Evolutionary conservation across 2,888 invertebrate species (phyloP), one percentile per base, ranked within the genome.

Genomic region (Hyles lineata): DNA sequence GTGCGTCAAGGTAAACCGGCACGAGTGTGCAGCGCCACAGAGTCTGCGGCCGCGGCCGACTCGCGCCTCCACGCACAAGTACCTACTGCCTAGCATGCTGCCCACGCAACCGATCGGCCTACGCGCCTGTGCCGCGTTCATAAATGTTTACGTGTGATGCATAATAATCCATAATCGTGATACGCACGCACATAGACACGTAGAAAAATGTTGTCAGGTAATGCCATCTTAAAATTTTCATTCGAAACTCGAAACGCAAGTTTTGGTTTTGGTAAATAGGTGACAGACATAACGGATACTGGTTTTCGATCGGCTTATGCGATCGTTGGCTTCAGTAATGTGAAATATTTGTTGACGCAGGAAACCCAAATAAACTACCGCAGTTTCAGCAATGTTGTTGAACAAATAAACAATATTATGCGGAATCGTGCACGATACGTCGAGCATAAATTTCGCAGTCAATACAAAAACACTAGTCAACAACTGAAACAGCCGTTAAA

Each of bases 1-100:
- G 88, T 86, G 82, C 89, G 87, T 88, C 92, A 93, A 92, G 92
- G 92, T 87, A 85, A 92, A 85, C 92, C 78, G 85, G 90, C 87
- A 79, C 78, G 78, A 78, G 79, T 77, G 77, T 79, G 83, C 85
- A 84, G 91, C 92, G 92, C 92, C 92, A 83, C 78, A 72, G 82
- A 90, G 93, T 93, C 93, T 93, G 84, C 55, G 55, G n/a, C 82
- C 83, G 82, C 81, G 85, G 77, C 78, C 81, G 78, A 74, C 73
- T 74, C 74, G 74, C 59, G 72, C 77, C 77, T 76, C 75, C 76
- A 58, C 75, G 72, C 75, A 72, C 76, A 71, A 76, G 79, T 84
- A 83, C 81, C 83, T 84, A 76, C 79, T 83, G 83, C 81, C 83
- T 84, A 82, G 76, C 80, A 80, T 82, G 83, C 87, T 80, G 83